A percentile compares a stretch with the other conserved stretches of the same genome.
Evolutionary conservation across 2,113 vertebrate genomes (phyloP).

Genomic region (Cairina moschata): DNA sequence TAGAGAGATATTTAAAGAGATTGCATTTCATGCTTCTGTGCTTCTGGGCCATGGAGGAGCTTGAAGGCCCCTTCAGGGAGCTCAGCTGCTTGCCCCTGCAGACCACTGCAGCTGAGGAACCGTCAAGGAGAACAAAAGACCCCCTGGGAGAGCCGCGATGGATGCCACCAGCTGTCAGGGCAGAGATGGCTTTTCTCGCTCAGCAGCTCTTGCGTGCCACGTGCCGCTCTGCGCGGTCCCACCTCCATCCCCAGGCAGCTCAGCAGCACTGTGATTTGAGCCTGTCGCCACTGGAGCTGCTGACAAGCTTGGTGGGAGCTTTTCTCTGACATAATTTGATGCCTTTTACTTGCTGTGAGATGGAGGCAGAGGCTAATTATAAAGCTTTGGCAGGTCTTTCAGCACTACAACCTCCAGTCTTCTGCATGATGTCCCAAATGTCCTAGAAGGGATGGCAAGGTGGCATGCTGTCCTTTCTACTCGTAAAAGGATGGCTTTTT

Average conservation of each 20-base stretch:
- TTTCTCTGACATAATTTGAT: not conserved
- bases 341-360: not conserved
- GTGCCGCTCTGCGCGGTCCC: fast-evolving
- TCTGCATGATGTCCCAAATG: not conserved
- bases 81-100: not conserved
- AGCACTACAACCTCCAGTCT: fast-evolving
- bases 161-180: not conserved
- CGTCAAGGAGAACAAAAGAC: not conserved
- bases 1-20: not conserved
- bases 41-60: not conserved
- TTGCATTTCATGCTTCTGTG: not conserved
- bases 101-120: not conserved
- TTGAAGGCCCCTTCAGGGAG: not conserved
- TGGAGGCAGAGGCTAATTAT: not conserved
- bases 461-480: not conserved
- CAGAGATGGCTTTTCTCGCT: not conserved
- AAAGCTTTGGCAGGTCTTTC: not conserved
- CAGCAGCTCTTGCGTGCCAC: not conserved
- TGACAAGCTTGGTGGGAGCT: fast-evolving
- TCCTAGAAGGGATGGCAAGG: not conserved
- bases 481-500: not conserved
- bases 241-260: not conserved
- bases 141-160: fast-evolving
- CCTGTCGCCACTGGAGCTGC: fast-evolving
- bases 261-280: not conserved